Conservation (phyloP, 2,113 vertebrate genomes). For the Pterophyllum scalare region DNA sequence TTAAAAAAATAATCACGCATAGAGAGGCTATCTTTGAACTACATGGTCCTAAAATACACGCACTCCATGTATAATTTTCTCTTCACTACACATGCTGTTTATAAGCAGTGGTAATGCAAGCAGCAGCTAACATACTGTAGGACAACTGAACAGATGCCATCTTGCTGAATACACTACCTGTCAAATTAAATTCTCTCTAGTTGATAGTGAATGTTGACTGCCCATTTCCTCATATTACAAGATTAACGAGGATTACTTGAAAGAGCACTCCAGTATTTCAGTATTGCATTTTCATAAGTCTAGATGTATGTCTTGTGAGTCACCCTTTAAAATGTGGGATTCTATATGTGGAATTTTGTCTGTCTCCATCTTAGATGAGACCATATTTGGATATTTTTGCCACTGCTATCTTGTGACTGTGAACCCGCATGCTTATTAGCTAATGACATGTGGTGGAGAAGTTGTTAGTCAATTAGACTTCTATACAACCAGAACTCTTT, state of each 20-base stretch:
- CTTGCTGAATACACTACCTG: constrained; percentile 30
- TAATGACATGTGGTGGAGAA: neutral
- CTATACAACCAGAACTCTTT: neutral
- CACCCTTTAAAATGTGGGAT: neutral
- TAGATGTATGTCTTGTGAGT: neutral
- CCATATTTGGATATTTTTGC: neutral
- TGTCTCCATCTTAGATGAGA: neutral
- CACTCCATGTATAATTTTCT: neutral
- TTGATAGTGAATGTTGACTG: neutral
- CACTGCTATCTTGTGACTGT: neutral
- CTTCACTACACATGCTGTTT: constrained; percentile 10
- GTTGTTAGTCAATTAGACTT: neutral
- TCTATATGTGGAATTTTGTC: neutral
- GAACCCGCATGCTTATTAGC: neutral
- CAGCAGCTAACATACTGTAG: neutral
- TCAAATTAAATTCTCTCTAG: constrained; percentile 21
- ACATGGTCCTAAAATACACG: neutral
- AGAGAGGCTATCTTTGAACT: neutral
- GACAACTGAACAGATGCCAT: constrained; percentile 4
- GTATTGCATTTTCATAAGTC: neutral
- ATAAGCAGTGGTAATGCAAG: neutral
- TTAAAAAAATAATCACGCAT: neutral
- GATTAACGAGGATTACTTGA: neutral
- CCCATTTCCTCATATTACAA: neutral
- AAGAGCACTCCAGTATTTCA: neutral